Conservation (phyloP, 2,113 vertebrate genomes). For the Brachionichthys hirsutus region DNA sequence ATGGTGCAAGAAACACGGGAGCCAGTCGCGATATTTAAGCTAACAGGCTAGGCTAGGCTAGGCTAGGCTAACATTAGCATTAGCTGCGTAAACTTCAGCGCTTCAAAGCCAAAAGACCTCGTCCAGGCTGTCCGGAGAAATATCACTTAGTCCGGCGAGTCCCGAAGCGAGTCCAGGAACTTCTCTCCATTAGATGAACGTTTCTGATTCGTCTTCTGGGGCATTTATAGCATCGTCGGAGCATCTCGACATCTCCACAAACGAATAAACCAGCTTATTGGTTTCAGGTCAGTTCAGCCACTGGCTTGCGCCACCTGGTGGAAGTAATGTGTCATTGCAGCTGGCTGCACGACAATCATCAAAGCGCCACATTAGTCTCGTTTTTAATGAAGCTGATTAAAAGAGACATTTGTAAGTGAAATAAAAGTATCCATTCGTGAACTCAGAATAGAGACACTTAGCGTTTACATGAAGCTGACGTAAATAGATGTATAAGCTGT, state of each 20-base stretch:
- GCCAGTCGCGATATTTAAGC: slow-evolving; percentile 36
- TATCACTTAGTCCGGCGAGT: slow-evolving; percentile 9
- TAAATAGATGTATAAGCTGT: no score
- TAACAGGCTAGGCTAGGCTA: slow-evolving; percentile 52
- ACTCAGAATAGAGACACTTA: no score
- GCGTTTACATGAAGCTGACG: no score
- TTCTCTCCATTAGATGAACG: background rate
- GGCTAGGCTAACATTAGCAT: slow-evolving; percentile 32
- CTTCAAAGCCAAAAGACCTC: slow-evolving; percentile 30
- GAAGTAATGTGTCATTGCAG: background rate
- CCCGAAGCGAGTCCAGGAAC: background rate
- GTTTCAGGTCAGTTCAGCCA: background rate
- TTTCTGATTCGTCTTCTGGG: slow-evolving; percentile 18
- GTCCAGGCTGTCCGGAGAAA: background rate
- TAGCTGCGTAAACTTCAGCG: slow-evolving; percentile 52
- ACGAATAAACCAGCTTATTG: slow-evolving; percentile 42
- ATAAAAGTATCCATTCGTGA: no score
- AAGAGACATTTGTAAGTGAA: no score
- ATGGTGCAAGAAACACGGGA: slow-evolving; percentile 13
- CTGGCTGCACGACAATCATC: no score
- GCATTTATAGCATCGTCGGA: slow-evolving; percentile 43
- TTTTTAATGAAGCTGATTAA: no score
- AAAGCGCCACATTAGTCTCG: no score
- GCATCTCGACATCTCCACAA: slow-evolving; percentile 35
- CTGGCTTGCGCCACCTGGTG: slow-evolving; percentile 47